Percentiles rank a stretch among this genome's conserved stretches.
Conservation (phyloP, 1,140 invertebrate species). For the Drosophila santomea region DNA sequence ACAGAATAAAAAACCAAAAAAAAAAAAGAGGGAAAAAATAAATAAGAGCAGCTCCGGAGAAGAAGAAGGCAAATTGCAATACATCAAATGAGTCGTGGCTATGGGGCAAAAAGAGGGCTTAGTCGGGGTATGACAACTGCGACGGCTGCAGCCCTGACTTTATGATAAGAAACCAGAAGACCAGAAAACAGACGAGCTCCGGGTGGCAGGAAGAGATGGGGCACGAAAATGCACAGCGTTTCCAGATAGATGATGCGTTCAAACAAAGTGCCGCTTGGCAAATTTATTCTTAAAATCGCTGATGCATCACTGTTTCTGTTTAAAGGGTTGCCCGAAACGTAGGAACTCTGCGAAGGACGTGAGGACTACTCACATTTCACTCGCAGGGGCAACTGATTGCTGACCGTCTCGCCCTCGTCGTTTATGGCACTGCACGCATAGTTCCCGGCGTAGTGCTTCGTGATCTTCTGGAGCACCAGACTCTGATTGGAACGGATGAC, state of each 20-base stretch:
- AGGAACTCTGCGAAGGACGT: constrained; percentile 50
- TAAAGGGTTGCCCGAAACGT: constrained; percentile 1
- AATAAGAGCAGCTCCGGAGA: constrained; percentile 25
- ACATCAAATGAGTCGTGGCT: constrained; percentile 64
- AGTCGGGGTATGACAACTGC: constrained; percentile 39
- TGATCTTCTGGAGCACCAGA: constrained; percentile 93
- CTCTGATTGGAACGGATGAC: constrained; percentile 94
- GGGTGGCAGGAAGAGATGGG: constrained; percentile 6
- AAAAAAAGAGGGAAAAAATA: constrained; percentile 23
- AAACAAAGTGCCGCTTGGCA: constrained; percentile 60
- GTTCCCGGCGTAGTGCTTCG: constrained; percentile 90
- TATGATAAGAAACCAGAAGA: constrained; percentile 76
- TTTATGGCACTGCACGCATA: constrained; percentile 94
- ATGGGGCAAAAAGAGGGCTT: constrained; percentile 6
- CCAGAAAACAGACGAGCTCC: constrained; percentile 44
- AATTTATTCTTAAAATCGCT: constrained; percentile 64
- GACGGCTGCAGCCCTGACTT: constrained; percentile 57
- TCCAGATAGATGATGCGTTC: constrained; percentile 69
- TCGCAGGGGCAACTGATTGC: constrained; percentile 90
- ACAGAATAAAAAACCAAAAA: neutral
- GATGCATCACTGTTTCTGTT: constrained; percentile 46
- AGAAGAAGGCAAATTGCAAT: constrained; percentile 65
- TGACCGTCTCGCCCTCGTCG: constrained; percentile 91
- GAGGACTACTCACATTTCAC: constrained; percentile 93
- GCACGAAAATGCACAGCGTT: constrained; percentile 4